Evolutionary conservation across 2,113 vertebrate genomes (phyloP).

Genomic region (Thamnophis sirtalis): DNA sequence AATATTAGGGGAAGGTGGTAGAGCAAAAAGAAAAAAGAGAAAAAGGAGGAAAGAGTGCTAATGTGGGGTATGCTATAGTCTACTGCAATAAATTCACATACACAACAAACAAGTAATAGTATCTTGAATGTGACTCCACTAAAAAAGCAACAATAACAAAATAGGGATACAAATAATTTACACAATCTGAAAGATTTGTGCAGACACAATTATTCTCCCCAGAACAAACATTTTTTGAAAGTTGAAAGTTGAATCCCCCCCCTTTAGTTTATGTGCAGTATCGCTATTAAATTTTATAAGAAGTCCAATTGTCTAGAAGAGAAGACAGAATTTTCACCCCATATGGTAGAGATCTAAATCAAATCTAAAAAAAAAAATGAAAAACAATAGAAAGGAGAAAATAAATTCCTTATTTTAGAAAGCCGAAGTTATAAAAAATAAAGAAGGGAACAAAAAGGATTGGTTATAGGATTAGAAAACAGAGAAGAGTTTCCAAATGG

Average conservation of each 20-base stretch:
- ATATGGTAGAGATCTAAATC: conserved; percentile 61
- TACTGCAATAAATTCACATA: conserved; percentile 95
- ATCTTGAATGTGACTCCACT: conserved; percentile 96
- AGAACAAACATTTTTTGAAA: conserved; percentile 60
- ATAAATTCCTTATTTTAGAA: conserved; percentile 58
- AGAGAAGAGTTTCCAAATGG: conserved; percentile 58
- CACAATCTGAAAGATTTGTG: conserved; percentile 80
- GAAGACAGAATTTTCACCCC: conserved; percentile 63
- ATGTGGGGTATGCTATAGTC: conserved; percentile 85
- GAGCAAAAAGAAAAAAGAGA: conserved; percentile 84
- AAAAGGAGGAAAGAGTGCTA: conserved; percentile 93
- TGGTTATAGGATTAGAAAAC: conserved; percentile 56
- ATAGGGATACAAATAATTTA: conserved; percentile 91
- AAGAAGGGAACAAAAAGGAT: conserved; percentile 46
- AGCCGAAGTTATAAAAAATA: conserved; percentile 54
- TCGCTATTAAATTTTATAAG: conserved; percentile 65
- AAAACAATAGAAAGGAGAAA: conserved; percentile 72
- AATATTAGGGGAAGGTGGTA: conserved; percentile 90
- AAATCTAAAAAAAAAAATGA: conserved; percentile 37
- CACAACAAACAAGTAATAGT: conserved; percentile 97
- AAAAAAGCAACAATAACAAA: conserved; percentile 94
- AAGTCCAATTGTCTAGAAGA: conserved; percentile 66
- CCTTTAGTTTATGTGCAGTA: conserved; percentile 67
- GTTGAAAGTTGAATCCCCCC: conserved; percentile 54
- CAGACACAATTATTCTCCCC: conserved; percentile 77